These are phyloP conservation scores for Notothenia coriiceps DNA, from an alignment of 2,113 vertebrate species.

Conservation along the genomic window DNA sequence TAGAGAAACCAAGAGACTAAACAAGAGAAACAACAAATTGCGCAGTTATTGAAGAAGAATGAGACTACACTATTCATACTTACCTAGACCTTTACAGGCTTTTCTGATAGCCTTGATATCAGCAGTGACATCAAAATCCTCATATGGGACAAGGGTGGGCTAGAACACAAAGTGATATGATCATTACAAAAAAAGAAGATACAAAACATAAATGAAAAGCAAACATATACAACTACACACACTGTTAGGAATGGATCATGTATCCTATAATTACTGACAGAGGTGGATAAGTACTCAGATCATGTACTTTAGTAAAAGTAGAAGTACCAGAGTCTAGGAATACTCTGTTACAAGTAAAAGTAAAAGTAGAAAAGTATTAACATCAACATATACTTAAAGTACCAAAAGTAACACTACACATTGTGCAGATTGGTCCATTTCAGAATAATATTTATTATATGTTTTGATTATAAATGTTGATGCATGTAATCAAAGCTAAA, in stretches of 20 bases:
- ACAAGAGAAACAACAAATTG: background rate
- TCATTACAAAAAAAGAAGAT: background rate
- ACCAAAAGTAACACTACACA: too few relatives aligned
- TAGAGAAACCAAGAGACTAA: background rate
- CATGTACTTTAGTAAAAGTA: too few relatives aligned
- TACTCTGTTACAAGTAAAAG: too few relatives aligned
- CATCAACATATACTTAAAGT: too few relatives aligned
- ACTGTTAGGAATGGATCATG: background rate
- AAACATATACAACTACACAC: background rate
- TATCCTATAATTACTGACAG: too few relatives aligned
- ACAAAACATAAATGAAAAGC: background rate
- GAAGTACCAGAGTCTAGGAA: too few relatives aligned
- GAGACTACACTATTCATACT: slow-evolving; percentile 27
- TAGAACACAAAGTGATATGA: slow-evolving; percentile 35
- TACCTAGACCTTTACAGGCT: slow-evolving; percentile 86
- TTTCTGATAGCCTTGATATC: slow-evolving; percentile 84
- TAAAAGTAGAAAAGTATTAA: too few relatives aligned
- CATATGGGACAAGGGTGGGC: slow-evolving; percentile 84
- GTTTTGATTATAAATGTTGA: too few relatives aligned
- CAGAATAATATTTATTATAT: too few relatives aligned
- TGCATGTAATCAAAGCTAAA: too few relatives aligned
- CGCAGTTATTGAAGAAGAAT: background rate
- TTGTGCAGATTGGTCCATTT: too few relatives aligned
- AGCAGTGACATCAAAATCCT: slow-evolving; percentile 83
- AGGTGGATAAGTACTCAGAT: too few relatives aligned